Base-by-base conservation (phyloP, 2,888 invertebrate genomes). In the Saturnia japonica region DNA sequence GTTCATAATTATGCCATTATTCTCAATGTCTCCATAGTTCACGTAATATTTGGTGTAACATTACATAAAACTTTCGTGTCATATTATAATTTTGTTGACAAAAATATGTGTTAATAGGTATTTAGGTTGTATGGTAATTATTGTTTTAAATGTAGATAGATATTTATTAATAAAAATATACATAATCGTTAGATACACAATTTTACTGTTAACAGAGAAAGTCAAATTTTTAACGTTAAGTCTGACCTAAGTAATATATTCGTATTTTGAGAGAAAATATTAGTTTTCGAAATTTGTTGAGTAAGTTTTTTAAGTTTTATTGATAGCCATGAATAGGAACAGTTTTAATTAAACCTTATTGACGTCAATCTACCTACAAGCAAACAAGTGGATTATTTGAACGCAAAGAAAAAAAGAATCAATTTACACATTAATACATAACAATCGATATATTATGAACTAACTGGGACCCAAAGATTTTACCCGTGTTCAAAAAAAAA, bases 51-150 rank as follows among this genome's bases (percentile, higher is more conserved):
- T 67, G 66, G 57, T 66, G 67, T 54, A 67, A 67, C 51, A 67
- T 45, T 47, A 40, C 14, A 34, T 70, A 40, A 51, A 40, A 25
- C 22, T 22, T 51, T 62, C 40, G 60, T 47, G 47, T 34, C 22
- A 34, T 64, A n/a, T 68, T 64, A 66, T 54, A 28, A 68, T 25
- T 57, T 25, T 67, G 67, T 54, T 60, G 70, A 51, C 34, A 70
- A 57, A 60, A 67, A 22, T 68, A 54, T 40, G 28, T 66, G 51
- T 64, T 64, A 28, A 62, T 64, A 40, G 34, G 64, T 64, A 64
- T 64, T 64, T 64, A 40, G 64, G 40, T n/a, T 40, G 19, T 40
- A 64, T 64, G 64, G 19, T 40, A 64, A 64, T 64, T 64, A 40
- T 64, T 19, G 40, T n/a, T 40, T 9, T 25, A 28, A 57, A 57